These are phyloP conservation scores for Orbicella faveolata DNA, from an alignment of 64 coral and sea anemone genomes.

Conservation along the genomic window DNA sequence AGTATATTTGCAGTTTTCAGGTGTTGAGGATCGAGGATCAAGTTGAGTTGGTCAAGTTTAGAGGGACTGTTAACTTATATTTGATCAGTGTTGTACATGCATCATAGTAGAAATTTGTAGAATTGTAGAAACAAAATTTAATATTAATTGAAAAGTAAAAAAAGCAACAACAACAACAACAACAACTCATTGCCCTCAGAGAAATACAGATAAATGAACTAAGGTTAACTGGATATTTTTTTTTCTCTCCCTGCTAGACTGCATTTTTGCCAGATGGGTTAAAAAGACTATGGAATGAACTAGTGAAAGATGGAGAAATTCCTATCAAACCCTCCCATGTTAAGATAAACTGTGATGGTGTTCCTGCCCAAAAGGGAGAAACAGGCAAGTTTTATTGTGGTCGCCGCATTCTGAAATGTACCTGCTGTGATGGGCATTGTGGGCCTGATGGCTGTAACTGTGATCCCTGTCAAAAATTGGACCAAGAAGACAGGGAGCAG, in stretches of 20 bases:
- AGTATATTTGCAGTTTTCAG: too few relatives aligned
- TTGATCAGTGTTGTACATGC: too few relatives aligned
- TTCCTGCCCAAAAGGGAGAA: conserved; percentile 82
- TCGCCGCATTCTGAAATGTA: conserved; percentile 69
- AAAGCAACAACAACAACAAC: too few relatives aligned
- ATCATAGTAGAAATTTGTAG: too few relatives aligned
- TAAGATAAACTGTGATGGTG: conserved; percentile 62
- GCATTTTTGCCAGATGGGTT: conserved; percentile 88
- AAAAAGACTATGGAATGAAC: conserved; percentile 97
- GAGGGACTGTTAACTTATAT: too few relatives aligned
- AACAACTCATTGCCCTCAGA: too few relatives aligned
- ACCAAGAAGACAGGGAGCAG: conserved; percentile 81
- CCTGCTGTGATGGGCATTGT: conserved; percentile 89
- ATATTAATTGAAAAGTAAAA: too few relatives aligned
- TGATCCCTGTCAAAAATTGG: conserved; percentile 84
- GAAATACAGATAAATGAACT: background rate
- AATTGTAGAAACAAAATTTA: too few relatives aligned
- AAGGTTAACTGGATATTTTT: background rate
- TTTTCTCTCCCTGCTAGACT: conserved; percentile 32
- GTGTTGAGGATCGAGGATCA: too few relatives aligned
- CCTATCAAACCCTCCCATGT: conserved; percentile 55
- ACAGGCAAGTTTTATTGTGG: conserved; percentile 92
- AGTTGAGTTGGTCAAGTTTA: too few relatives aligned
- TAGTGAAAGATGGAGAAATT: conserved; percentile 98
- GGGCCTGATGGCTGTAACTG: conserved; percentile 80